Conservation (phyloP, 2,888 invertebrate genomes). For the Acholoe squamosa region DNA sequence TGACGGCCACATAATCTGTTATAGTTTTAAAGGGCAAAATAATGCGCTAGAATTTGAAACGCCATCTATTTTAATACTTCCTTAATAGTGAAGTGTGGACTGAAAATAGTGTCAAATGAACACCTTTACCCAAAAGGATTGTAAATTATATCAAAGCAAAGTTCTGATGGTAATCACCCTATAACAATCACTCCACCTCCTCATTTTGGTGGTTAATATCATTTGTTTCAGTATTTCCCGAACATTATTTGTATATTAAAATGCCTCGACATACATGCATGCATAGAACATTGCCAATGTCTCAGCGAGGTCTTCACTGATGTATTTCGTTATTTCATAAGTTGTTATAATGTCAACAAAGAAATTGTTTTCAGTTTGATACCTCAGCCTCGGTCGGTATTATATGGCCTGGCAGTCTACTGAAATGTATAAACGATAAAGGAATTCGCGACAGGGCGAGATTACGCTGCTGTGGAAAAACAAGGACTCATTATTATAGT, state of each 20-base stretch:
- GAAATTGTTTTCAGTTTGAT: background rate
- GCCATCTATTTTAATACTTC: no score
- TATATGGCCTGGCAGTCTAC: background rate
- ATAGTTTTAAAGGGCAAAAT: no score
- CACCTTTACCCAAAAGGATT: no score
- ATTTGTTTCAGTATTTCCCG: no score
- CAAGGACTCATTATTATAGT: background rate
- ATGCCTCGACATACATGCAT: background rate
- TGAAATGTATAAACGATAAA: background rate
- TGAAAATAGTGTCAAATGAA: no score
- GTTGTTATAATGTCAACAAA: conserved; percentile 12
- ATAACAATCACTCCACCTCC: no score
- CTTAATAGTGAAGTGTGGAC: no score
- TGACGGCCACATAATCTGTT: no score
- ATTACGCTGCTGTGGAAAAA: background rate
- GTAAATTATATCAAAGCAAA: no score
- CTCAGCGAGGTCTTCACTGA: background rate
- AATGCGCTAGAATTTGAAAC: no score
- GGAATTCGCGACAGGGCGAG: background rate
- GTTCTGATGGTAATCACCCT: no score
- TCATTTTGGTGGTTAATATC: no score
- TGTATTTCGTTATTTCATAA: background rate
- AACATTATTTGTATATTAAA: background rate
- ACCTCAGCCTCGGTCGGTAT: conserved; percentile 1
- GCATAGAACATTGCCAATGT: background rate